phyloP scores from a whole-genome alignment of 2,888 invertebrate genomes.

The Xanthia icteritia region DNA sequence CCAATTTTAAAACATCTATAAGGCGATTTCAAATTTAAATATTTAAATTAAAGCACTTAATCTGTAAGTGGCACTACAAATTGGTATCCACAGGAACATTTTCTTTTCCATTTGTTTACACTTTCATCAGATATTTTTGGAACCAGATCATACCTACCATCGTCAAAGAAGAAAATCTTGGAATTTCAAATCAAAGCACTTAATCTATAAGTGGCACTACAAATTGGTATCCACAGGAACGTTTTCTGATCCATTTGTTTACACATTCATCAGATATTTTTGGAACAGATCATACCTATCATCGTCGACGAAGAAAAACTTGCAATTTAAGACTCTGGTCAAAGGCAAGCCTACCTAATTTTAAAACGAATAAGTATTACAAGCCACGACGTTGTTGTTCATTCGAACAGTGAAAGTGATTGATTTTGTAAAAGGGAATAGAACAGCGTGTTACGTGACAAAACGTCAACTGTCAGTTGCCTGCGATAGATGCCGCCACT shows the following conservation, averaged over 20 bases:
- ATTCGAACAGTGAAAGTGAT: not conserved
- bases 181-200: too few species aligned
- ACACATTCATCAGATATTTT: too few species aligned
- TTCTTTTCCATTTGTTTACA: not conserved
- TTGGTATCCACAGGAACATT: not conserved
- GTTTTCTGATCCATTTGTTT: too few species aligned
- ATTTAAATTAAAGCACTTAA: too few species aligned
- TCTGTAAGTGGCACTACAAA: not conserved
- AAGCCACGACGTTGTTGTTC: too few species aligned
- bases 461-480: constrained; percentile 13
- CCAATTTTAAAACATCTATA: not conserved
- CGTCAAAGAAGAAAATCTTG: too few species aligned
- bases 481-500: not conserved
- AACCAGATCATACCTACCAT: not conserved
- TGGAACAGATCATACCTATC: too few species aligned
- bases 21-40: not conserved
- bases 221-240: too few species aligned
- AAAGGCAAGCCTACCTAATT: not conserved
- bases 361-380: too few species aligned
- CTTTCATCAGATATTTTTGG: not conserved
- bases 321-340: not conserved
- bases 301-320: not conserved
- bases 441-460: not conserved
- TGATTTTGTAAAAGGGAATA: constrained; percentile 4
- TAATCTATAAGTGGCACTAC: too few species aligned